Evolutionary conservation across 2,888 invertebrate species (phyloP).

Genomic region (Xiphydria camelus): DNA sequence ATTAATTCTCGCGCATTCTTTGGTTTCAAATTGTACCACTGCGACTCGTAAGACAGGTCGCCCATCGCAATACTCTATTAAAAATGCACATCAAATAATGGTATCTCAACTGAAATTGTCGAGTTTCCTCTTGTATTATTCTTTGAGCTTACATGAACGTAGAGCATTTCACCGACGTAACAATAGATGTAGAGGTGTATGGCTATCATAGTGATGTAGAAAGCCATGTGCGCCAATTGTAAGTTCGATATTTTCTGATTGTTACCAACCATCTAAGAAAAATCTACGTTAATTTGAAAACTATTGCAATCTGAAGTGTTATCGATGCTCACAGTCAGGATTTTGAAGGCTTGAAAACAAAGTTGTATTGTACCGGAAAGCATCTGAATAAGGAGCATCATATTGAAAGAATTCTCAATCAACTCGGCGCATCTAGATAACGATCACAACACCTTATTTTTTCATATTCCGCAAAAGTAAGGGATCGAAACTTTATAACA

Average conservation of each 20-base stretch:
- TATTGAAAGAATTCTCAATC: constrained; percentile 20
- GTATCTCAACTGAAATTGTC: background rate
- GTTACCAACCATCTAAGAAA: too few species aligned
- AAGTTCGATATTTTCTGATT: too few species aligned
- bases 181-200: constrained; percentile 19
- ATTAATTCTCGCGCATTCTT: constrained; percentile 20
- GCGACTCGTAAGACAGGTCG: constrained; percentile 22
- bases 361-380: constrained; percentile 13
- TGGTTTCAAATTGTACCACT: constrained; percentile 25
- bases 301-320: too few species aligned
- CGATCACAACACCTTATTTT: too few species aligned
- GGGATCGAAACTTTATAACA: too few species aligned
- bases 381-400: constrained; percentile 16
- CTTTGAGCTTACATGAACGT: too few species aligned
- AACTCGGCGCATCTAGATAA: constrained; percentile 15
- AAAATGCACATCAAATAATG: background rate
- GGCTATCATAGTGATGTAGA: too few species aligned
- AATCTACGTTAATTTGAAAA: too few species aligned
- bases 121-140: background rate
- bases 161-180: constrained; percentile 14
- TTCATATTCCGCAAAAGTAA: too few species aligned
- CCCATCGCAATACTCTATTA: constrained; percentile 20
- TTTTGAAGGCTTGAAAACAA: constrained; percentile 20
- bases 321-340: too few species aligned
- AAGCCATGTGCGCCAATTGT: too few species aligned